phyloP scores from a whole-genome alignment of 2,888 invertebrate genomes.

The Stramonita haemastoma region DNA sequence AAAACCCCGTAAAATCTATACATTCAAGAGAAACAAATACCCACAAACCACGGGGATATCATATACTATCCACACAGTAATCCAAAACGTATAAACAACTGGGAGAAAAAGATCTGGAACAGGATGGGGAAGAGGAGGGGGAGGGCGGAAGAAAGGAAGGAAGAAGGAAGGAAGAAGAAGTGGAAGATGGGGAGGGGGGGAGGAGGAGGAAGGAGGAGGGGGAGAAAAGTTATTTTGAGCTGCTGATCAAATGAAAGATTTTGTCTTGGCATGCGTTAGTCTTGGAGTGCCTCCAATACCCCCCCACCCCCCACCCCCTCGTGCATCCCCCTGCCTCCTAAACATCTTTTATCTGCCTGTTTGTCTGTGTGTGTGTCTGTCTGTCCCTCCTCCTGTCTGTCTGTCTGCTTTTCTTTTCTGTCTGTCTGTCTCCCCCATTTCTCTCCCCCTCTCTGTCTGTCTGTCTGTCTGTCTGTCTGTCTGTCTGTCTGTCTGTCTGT shows the following conservation, averaged over 20 bases:
- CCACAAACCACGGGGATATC: too few species aligned
- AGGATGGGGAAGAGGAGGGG: too few species aligned
- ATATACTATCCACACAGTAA: too few species aligned
- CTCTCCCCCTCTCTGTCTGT: not conserved
- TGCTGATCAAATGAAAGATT: too few species aligned
- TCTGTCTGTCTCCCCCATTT: not conserved
- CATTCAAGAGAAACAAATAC: too few species aligned
- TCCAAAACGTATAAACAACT: too few species aligned
- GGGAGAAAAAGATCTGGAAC: too few species aligned
- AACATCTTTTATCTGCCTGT: not conserved
- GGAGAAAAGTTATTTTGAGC: too few species aligned
- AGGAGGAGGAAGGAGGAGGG: not conserved
- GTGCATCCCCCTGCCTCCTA: not conserved
- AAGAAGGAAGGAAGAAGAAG: not conserved
- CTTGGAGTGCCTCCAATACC: not conserved
- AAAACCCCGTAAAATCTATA: too few species aligned
- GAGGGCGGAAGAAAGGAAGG: not conserved
- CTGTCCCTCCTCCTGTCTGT: not conserved
- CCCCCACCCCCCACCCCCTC: not conserved
- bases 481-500: too few species aligned
- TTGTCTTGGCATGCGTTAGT: too few species aligned
- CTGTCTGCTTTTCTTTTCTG: not conserved
- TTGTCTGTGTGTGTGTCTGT: not conserved
- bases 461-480: not conserved
- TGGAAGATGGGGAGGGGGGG: not conserved